phyloP scores from a whole-genome alignment of 2,797 vertebrate genomes.

The Otus scops region DNA sequence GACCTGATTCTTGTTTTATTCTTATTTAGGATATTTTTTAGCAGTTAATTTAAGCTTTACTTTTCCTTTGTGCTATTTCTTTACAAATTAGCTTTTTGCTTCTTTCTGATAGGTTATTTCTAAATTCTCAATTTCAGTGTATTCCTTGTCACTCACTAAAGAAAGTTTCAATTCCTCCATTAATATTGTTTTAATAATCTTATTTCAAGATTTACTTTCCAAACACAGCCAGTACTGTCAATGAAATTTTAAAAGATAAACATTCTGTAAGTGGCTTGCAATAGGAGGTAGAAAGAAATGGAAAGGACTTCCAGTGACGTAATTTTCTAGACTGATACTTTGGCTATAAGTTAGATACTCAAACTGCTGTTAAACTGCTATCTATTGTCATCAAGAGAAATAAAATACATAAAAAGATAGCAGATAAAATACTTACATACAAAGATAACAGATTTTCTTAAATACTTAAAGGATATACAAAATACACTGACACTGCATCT shows the following conservation, averaged over 20 bases:
- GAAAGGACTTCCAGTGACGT: neutral
- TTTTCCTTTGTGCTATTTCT: neutral
- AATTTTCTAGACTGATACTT: neutral
- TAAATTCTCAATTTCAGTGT: neutral
- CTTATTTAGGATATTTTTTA: neutral
- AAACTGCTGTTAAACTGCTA: neutral
- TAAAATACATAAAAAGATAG: neutral
- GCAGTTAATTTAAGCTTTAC: neutral
- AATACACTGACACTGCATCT: neutral
- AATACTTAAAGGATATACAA: neutral
- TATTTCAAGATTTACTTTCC: neutral
- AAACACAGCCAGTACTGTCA: neutral
- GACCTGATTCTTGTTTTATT: neutral
- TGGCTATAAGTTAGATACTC: neutral
- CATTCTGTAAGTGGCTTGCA: neutral
- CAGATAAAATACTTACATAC: neutral
- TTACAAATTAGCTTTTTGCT: neutral
- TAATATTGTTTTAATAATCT: neutral
- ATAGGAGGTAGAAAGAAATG: neutral
- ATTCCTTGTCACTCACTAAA: neutral
- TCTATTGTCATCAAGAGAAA: neutral
- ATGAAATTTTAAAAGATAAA: neutral
- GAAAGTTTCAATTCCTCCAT: accelerated
- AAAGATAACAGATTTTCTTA: neutral
- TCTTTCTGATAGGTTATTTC: neutral